Conservation (phyloP, 2,113 vertebrate genomes). For the Oryzias javanicus region DNA sequence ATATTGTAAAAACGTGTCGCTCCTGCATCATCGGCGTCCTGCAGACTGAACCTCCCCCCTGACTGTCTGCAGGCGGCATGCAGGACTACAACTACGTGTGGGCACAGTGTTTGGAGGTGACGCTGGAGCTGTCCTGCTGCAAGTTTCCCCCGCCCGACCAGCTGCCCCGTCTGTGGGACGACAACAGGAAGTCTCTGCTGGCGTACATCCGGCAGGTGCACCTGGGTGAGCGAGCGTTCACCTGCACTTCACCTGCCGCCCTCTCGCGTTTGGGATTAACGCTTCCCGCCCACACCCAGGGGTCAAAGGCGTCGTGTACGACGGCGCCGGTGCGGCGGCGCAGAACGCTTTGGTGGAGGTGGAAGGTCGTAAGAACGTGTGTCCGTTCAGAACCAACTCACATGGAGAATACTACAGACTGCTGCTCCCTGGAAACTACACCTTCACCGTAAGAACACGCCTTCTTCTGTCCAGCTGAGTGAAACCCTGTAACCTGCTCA, state of each 20-base stretch:
- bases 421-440: constrained; percentile 87
- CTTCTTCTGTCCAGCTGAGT: neutral
- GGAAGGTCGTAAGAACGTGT: constrained; percentile 80
- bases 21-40: too few species aligned
- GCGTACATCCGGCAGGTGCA: constrained; percentile 91
- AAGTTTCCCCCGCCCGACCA: constrained; percentile 83
- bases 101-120: constrained; percentile 93
- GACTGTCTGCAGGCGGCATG: constrained; percentile 86
- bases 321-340: constrained; percentile 74
- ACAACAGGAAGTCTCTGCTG: constrained; percentile 84
- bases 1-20: too few species aligned
- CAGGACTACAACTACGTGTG: constrained; percentile 97
- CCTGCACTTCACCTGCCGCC: neutral
- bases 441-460: constrained; percentile 79
- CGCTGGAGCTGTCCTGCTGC: constrained; percentile 92
- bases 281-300: constrained; percentile 68
- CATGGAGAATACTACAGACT: constrained; percentile 92
- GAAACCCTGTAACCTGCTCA: too few species aligned
- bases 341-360: constrained; percentile 84
- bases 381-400: constrained; percentile 83
- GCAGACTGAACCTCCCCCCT: too few species aligned
- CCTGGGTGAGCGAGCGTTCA: constrained; percentile 78
- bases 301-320: constrained; percentile 89
- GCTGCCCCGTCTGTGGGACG: constrained; percentile 83
- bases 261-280: too few species aligned